Base-by-base conservation (phyloP, 1,140 invertebrate genomes). In the Meloidogyne chitwoodi region DNA sequence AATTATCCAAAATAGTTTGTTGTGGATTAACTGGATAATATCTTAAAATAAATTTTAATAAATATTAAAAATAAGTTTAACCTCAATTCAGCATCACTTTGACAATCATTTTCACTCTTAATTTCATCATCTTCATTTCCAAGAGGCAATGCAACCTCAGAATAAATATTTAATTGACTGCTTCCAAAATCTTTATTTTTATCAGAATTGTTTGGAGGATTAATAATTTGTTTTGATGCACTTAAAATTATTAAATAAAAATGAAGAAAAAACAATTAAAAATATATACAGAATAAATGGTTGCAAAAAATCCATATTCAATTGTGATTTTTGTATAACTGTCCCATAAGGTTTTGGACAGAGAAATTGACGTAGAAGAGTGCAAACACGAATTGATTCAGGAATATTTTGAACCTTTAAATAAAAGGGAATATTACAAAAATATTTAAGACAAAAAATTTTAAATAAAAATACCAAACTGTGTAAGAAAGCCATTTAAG, bases 281-380 rank as follows among this genome's bases (percentile, higher is more conserved):
- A 62, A 63, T 70, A n/a, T n/a, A n/a, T n/a, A 73, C 70, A 29
- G 3, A 56, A 79, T 66, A 63, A 80, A 80, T 63, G 80, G 80
- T 26, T 29, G 56, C 75, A 80, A 41, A 34, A 61, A 56, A 19
- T 29, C 61, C 62, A 72, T 34, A 41, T 80, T 69, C 22, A 80
- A 34, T n/a, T 80, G 67, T 16, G 44, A 34, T 24, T 48, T 65
- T 16, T 67, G 24, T 10, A 80, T 48, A 26, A 80, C 67, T 11
- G 80, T 61, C 1, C 79, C 79, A 66, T 66, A 61, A 16, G 27
- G 29, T 26, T 78, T 76, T 22, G 79, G 79, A 12, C 22, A 24
- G 22, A 81, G 78, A 74, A 80, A 80, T 68, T 80, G 79, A 8
- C 80, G 73, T 8, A 80, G 31, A 8, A 80, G 64, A 19, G 79